Evolutionary conservation across 2,888 invertebrate genomes (phyloP).

Genomic region (Eupithecia inturbata): DNA sequence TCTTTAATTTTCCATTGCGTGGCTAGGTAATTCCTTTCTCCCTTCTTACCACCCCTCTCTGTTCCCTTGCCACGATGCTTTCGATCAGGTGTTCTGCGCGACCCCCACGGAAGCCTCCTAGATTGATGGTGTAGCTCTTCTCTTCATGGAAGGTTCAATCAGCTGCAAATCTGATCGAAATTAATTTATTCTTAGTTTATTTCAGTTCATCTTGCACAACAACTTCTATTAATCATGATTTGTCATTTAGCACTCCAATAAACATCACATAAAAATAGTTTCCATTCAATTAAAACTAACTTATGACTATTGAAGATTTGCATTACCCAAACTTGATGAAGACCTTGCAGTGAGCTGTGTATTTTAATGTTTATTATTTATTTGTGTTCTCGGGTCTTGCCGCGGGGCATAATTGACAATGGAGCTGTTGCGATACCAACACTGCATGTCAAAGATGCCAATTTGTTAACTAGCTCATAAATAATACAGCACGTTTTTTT

Average conservation of each 20-base stretch:
- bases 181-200: background rate
- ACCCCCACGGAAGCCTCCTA: too few species aligned
- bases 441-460: constrained; percentile 39
- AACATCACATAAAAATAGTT: constrained; percentile 6
- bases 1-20: background rate
- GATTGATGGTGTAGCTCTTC: background rate
- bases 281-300: constrained; percentile 47
- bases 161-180: background rate
- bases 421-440: constrained; percentile 42
- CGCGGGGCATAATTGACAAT: constrained; percentile 58
- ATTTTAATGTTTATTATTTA: constrained; percentile 53
- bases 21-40: background rate
- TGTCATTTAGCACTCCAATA: background rate
- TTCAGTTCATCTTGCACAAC: background rate
- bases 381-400: constrained; percentile 49
- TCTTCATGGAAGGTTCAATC: background rate
- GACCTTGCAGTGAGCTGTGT: constrained; percentile 55
- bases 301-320: constrained; percentile 42
- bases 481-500: constrained; percentile 8
- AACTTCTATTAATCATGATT: background rate
- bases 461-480: constrained; percentile 33
- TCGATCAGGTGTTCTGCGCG: too few species aligned
- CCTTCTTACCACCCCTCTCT: background rate
- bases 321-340: constrained; percentile 45
- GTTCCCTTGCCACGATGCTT: background rate